These are phyloP conservation scores for Hydropotes inermis DNA, from an alignment of 2,113 vertebrate genomes.

Conservation along the genomic window DNA sequence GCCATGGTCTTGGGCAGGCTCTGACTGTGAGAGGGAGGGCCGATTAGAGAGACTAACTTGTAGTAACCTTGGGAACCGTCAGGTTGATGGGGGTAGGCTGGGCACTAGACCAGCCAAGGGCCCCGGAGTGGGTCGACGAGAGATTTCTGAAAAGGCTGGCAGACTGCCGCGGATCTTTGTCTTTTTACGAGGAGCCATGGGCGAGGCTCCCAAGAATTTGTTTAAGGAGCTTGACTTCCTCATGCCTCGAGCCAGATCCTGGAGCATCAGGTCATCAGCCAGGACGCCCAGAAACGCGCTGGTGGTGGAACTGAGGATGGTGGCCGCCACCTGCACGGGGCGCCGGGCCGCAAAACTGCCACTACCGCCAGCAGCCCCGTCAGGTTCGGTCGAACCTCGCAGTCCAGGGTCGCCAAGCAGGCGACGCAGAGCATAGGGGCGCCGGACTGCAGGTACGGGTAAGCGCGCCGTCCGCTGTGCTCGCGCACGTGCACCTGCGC, in stretches of 20 bases:
- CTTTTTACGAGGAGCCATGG: slow-evolving; percentile 83
- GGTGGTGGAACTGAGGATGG: slow-evolving; percentile 84
- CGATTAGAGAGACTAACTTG: neutral
- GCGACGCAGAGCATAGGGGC: slow-evolving; percentile 77
- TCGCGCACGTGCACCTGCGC: slow-evolving; percentile 87
- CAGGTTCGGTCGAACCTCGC: neutral
- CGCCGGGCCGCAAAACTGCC: slow-evolving; percentile 60
- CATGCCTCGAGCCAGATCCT: slow-evolving; percentile 85
- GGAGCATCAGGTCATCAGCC: slow-evolving; percentile 83
- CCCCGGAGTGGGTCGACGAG: slow-evolving; percentile 76
- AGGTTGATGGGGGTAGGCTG: slow-evolving; percentile 52
- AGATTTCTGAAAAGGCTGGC: slow-evolving; percentile 76
- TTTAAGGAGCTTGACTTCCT: slow-evolving; percentile 85
- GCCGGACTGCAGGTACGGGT: slow-evolving; percentile 88
- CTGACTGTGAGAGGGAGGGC: neutral
- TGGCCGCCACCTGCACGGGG: slow-evolving; percentile 82
- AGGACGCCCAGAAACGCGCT: slow-evolving; percentile 85
- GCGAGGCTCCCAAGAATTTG: slow-evolving; percentile 86
- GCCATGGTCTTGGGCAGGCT: neutral
- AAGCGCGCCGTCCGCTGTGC: slow-evolving; percentile 90
- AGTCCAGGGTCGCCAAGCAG: slow-evolving; percentile 85
- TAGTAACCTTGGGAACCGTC: neutral
- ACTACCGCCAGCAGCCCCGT: fast-evolving
- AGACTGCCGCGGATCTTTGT: slow-evolving; percentile 82
- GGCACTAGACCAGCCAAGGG: slow-evolving; percentile 60